Evolutionary conservation across 2,888 invertebrate genomes (phyloP).

Genomic region (Dromius quadrimaculatus): DNA sequence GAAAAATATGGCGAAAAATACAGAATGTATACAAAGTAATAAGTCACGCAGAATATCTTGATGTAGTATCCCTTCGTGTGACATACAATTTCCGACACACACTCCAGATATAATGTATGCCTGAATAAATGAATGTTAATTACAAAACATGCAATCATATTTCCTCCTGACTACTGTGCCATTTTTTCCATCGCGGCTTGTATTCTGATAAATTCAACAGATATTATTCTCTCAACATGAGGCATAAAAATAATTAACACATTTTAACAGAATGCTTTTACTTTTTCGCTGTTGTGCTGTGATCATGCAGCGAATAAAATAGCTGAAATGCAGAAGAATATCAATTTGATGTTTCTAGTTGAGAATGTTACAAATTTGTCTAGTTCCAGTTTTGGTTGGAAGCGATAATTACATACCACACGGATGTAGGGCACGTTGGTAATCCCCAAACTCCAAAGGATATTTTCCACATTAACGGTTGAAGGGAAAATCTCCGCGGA

Average conservation of each 20-base stretch:
- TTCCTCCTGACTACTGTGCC: slow-evolving; percentile 14
- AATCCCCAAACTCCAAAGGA: slow-evolving; percentile 45
- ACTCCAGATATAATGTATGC: slow-evolving; percentile 5
- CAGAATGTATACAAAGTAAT: slow-evolving; percentile 26
- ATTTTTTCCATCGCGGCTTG: neutral
- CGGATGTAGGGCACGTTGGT: slow-evolving; percentile 11
- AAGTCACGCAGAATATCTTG: slow-evolving; percentile 19
- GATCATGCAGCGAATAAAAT: too few relatives aligned
- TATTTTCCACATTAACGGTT: slow-evolving; percentile 51
- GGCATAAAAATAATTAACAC: slow-evolving; percentile 3
- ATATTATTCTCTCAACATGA: slow-evolving; percentile 1
- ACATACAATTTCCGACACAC: slow-evolving; percentile 19
- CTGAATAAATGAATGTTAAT: slow-evolving; percentile 23
- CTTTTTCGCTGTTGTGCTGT: neutral
- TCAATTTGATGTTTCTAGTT: too few relatives aligned
- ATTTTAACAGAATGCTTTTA: neutral
- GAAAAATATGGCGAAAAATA: too few relatives aligned
- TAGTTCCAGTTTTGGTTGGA: too few relatives aligned
- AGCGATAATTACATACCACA: slow-evolving; percentile 38
- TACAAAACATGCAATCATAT: slow-evolving; percentile 34
- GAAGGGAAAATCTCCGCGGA: slow-evolving; percentile 46
- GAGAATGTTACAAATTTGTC: too few relatives aligned
- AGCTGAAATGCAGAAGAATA: too few relatives aligned
- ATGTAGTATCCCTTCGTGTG: slow-evolving; percentile 24
- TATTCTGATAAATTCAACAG: slow-evolving; percentile 18